Conservation (phyloP, 2,797 vertebrate species). For the Scomberomorus guttatus region DNA sequence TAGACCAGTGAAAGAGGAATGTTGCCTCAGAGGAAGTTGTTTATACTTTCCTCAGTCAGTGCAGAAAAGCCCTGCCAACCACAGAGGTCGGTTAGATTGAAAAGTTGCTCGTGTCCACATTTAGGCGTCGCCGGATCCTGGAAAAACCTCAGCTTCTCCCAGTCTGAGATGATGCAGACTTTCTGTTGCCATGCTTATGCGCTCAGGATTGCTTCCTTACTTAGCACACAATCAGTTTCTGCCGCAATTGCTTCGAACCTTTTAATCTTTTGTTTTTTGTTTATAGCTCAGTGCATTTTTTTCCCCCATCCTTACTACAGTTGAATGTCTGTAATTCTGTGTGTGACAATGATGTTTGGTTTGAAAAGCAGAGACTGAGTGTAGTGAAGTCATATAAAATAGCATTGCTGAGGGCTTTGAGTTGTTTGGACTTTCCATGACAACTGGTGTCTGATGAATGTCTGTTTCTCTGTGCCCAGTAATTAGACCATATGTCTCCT, state of each 20-base stretch:
- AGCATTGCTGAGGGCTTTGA: slow-evolving; percentile 8
- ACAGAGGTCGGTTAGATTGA: slow-evolving; percentile 60
- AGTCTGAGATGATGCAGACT: slow-evolving; percentile 54
- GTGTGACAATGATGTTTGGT: slow-evolving; percentile 52
- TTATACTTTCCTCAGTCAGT: slow-evolving; percentile 70
- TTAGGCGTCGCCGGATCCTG: slow-evolving; percentile 53
- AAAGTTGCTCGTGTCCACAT: slow-evolving; percentile 65
- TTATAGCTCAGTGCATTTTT: slow-evolving; percentile 7
- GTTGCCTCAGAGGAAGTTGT: slow-evolving; percentile 68
- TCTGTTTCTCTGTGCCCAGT: slow-evolving; percentile 16
- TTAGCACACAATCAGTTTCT: slow-evolving; percentile 20
- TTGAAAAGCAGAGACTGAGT: slow-evolving; percentile 40
- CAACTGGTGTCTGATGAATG: slow-evolving; percentile 41
- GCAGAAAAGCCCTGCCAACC: slow-evolving; percentile 64
- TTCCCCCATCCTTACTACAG: slow-evolving; percentile 17
- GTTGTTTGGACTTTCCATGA: slow-evolving; percentile 45
- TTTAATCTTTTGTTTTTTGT: slow-evolving; percentile 25
- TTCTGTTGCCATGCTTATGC: slow-evolving; percentile 27
- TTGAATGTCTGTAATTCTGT: slow-evolving; percentile 26
- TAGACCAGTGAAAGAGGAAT: slow-evolving; percentile 53
- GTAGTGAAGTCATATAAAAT: slow-evolving; percentile 33
- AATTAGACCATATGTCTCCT: not conserved
- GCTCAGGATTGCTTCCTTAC: slow-evolving; percentile 42
- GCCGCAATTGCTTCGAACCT: slow-evolving; percentile 8
- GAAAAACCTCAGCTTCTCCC: slow-evolving; percentile 67